phyloP scores from a whole-genome alignment of 2,888 invertebrate genomes.

The Boloria euphrosyne region DNA sequence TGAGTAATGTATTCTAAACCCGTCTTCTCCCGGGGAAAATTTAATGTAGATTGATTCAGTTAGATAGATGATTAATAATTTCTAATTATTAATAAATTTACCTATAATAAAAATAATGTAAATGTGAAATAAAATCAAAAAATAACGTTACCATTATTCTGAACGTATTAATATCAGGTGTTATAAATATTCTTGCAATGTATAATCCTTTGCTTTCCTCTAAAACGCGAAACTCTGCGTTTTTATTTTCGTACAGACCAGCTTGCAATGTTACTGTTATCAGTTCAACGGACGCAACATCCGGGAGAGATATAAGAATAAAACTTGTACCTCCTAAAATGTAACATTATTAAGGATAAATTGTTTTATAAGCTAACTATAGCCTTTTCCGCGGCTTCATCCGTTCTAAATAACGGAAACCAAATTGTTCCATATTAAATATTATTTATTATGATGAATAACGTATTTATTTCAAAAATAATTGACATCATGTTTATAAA shows the following conservation, averaged over 20 bases:
- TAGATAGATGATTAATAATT: no score
- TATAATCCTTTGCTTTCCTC: slow-evolving; percentile 46
- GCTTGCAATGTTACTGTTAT: slow-evolving; percentile 47
- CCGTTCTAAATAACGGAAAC: no score
- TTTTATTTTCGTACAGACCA: slow-evolving; percentile 44
- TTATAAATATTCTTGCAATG: slow-evolving; percentile 46
- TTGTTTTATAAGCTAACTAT: no score
- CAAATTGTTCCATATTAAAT: no score
- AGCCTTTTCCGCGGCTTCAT: no score
- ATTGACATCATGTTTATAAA: no score
- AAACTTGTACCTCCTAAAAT: slow-evolving; percentile 29
- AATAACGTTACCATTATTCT: slow-evolving; percentile 53
- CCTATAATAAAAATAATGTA: background rate
- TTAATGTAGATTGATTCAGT: no score
- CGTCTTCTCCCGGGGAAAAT: no score
- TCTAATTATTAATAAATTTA: no score
- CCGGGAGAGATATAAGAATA: slow-evolving; percentile 34
- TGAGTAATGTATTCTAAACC: no score
- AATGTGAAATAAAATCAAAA: background rate
- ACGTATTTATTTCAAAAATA: no score
- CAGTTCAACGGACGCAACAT: slow-evolving; percentile 38
- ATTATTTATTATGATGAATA: no score
- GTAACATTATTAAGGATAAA: background rate
- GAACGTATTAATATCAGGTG: slow-evolving; percentile 47
- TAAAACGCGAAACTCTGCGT: slow-evolving; percentile 44